These are phyloP conservation scores for Asobara japonica DNA, from an alignment of 1,140 invertebrate species.

Conservation along the genomic window DNA sequence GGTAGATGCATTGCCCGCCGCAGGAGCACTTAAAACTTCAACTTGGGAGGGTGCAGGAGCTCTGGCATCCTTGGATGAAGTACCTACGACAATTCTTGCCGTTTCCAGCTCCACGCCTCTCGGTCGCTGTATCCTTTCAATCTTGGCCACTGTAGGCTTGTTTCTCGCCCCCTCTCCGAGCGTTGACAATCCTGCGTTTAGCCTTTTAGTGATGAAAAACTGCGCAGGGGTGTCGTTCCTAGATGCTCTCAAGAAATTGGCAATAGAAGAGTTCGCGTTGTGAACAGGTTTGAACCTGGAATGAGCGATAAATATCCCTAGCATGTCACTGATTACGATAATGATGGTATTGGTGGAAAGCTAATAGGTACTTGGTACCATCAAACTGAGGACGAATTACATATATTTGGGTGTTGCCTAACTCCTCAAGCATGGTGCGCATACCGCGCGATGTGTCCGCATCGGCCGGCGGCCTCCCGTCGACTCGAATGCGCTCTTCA, in stretches of 20 bases:
- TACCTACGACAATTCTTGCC: neutral
- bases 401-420: too few relatives aligned
- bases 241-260: neutral
- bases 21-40: neutral
- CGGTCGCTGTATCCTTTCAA: constrained; percentile 11
- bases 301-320: too few relatives aligned
- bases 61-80: neutral
- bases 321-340: too few relatives aligned
- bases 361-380: too few relatives aligned
- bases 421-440: too few relatives aligned
- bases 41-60: neutral
- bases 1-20: neutral
- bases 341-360: too few relatives aligned
- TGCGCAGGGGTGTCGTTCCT: constrained; percentile 3
- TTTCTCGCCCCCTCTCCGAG: neutral
- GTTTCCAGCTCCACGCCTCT: neutral
- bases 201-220: constrained; percentile 28
- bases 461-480: too few relatives aligned
- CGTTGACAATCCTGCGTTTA: constrained; percentile 15
- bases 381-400: too few relatives aligned
- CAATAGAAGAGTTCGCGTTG: neutral
- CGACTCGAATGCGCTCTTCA: too few relatives aligned
- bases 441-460: too few relatives aligned
- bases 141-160: constrained; percentile 1
- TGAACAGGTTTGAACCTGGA: neutral